Conservation (phyloP, 2,797 vertebrate species). For the Myotis findleyi region DNA sequence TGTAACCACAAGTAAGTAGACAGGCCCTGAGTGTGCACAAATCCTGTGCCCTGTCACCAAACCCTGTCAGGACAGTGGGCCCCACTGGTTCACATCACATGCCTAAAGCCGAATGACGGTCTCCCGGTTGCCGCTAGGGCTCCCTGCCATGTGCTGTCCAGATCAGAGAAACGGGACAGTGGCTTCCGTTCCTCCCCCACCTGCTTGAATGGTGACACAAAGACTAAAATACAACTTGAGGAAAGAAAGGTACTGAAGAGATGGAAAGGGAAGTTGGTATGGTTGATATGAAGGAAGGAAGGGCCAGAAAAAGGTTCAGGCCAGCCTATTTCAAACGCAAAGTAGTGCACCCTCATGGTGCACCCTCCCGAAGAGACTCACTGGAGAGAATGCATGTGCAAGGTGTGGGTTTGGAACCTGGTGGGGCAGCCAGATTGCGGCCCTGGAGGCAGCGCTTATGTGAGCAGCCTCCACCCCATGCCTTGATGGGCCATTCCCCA, state of each 20-base stretch:
- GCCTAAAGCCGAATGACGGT: neutral
- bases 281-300: neutral
- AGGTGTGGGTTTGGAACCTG: neutral
- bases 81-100: neutral
- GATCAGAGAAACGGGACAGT: neutral
- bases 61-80: neutral
- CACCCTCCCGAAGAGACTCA: neutral
- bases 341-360: neutral
- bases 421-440: neutral
- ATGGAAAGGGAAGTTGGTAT: neutral
- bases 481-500: neutral
- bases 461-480: neutral
- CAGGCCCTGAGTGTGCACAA: neutral
- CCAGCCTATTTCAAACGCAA: neutral
- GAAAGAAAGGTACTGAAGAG: neutral
- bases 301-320: neutral
- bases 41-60: neutral
- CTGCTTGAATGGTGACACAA: neutral
- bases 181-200: neutral
- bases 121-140: neutral
- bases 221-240: neutral
- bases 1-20: conserved; percentile 73
- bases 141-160: neutral
- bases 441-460: neutral
- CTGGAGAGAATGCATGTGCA: rapidly evolving